A percentile compares a stretch with the other conserved stretches of the same genome.
These are phyloP conservation scores for Oryctes rhinoceros DNA, from an alignment of 1,140 invertebrate species.

Conservation along the genomic window DNA sequence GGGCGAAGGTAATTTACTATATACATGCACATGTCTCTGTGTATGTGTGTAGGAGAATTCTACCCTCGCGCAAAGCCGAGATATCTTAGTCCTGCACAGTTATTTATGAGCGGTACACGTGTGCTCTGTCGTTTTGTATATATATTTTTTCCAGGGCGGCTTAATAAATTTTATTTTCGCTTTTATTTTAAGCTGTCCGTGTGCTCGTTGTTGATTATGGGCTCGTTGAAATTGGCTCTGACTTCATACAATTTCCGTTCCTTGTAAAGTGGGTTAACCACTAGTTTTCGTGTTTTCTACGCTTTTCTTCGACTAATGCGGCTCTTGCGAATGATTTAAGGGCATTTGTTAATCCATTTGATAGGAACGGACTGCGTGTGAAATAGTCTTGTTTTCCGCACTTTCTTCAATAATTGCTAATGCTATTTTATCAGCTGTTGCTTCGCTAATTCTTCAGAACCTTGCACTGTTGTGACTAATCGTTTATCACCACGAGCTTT, in stretches of 20 bases:
- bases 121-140: not conserved
- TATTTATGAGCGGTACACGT: constrained; percentile 13
- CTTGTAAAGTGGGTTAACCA: not conserved
- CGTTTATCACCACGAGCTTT: too few relatives aligned
- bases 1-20: constrained; percentile 5
- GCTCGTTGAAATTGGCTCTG: not conserved
- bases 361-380: too few relatives aligned
- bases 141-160: not conserved
- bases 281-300: not conserved
- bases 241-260: not conserved
- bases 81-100: not conserved
- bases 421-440: too few relatives aligned
- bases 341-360: too few relatives aligned
- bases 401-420: too few relatives aligned
- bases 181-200: constrained; percentile 5
- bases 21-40: not conserved
- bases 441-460: too few relatives aligned
- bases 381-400: too few relatives aligned
- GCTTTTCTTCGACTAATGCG: too few relatives aligned
- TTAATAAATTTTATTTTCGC: constrained; percentile 15
- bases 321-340: too few relatives aligned
- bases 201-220: not conserved
- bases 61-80: not conserved
- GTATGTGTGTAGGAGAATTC: not conserved
- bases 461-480: too few relatives aligned